These are phyloP conservation scores for Philopotamus ludificatus DNA, from an alignment of 1,140 invertebrate species.

Conservation along the genomic window DNA sequence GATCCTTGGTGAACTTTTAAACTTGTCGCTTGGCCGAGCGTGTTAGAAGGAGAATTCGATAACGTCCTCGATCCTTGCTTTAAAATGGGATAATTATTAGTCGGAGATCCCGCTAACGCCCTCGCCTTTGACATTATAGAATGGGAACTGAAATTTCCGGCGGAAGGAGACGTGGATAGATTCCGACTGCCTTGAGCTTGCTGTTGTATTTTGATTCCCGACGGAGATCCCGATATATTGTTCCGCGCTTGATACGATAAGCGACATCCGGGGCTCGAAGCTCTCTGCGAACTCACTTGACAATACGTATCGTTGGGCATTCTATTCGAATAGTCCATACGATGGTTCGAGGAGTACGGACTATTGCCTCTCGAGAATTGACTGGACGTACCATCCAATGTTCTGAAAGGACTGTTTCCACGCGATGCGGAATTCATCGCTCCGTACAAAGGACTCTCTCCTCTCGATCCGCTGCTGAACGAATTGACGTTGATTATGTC, in stretches of 20 bases:
- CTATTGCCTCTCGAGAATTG: constrained; percentile 33
- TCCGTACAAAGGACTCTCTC: constrained; percentile 29
- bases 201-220: constrained; percentile 9
- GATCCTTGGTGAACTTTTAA: constrained; percentile 16
- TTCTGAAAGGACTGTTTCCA: constrained; percentile 30
- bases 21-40: neutral
- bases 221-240: constrained; percentile 24
- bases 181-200: constrained; percentile 3
- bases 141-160: constrained; percentile 17
- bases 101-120: constrained; percentile 8
- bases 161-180: constrained; percentile 12
- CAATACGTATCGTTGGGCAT: constrained; percentile 26
- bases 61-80: constrained; percentile 13
- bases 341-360: constrained; percentile 30
- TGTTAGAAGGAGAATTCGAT: constrained; percentile 14
- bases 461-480: constrained; percentile 14
- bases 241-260: constrained; percentile 20
- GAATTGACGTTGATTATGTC: constrained; percentile 24
- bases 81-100: constrained; percentile 6
- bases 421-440: constrained; percentile 19
- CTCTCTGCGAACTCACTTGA: constrained; percentile 15
- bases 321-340: constrained; percentile 21
- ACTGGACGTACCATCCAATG: constrained; percentile 19
- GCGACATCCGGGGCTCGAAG: constrained; percentile 31
- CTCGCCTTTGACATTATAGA: constrained; percentile 10